Evolutionary conservation across 1,140 invertebrate genomes (phyloP), one percentile per base, ranked within the genome.

Genomic region (Brachionus rubens): DNA sequence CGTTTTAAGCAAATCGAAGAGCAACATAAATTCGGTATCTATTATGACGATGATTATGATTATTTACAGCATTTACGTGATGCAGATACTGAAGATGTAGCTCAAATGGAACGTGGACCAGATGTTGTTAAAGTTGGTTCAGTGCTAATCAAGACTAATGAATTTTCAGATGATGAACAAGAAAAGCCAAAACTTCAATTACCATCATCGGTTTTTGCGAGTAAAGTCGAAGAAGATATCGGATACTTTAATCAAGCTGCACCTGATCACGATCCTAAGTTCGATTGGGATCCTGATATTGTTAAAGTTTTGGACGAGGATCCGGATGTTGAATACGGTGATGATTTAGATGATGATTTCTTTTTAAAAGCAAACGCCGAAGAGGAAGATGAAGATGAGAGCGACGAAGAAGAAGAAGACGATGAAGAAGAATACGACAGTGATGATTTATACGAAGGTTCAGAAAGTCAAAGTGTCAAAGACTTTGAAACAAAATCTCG

Each of bases 1-100:
- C 30, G 56, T 19, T 24, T 50, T 26, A 78, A 77, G 26, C 83
- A 86, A 0, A 89, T 88, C 80, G 90, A 92, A 80, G 91, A 96
- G 80, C 89, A 92, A 79, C 84, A 87, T 28, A 94, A 95, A 83
- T 96, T 89, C 88, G 94, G 94, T n/a, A 90, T 98, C 67, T 95
- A 91, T 82, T 97, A 90, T 85, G 93, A 97, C 82, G 94, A 98
- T 85, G 91, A 96, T 79, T 98, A 96, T 82, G 89, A 98, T 82
- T 98, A 98, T 81, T 84, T 97, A 77, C 91, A 97, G 83, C 93
- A 98, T 88, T 86, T 98, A 54, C 89, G 89, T 80, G 90, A 92
- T 79, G 26, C 26, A 14, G 52, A 59, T 24, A 12, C 30, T 16
- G 12, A 26, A 21, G 28, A 54, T 30, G 6, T n/a, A 46, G 76